phyloP scores from a whole-genome alignment of 2,797 vertebrate species.

The Megaceryle alcyon region DNA sequence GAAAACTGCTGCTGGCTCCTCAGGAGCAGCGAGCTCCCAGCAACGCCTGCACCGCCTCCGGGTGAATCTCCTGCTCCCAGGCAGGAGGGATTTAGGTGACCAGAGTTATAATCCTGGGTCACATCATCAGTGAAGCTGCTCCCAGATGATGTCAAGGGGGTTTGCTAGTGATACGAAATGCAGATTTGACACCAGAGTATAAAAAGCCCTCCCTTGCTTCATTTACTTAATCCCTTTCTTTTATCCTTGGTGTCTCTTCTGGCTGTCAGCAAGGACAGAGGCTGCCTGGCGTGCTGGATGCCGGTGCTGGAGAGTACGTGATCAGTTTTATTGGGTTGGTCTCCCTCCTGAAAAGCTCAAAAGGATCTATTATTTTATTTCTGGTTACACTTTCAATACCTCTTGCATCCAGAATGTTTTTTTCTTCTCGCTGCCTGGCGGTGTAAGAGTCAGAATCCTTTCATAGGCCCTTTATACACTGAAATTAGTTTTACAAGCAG shows the following conservation, averaged over 20 bases:
- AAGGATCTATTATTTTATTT: conserved; percentile 12
- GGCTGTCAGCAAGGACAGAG: background rate
- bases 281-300: background rate
- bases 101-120: background rate
- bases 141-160: background rate
- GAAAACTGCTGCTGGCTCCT: background rate
- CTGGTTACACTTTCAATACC: background rate
- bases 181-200: background rate
- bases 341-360: background rate
- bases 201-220: background rate
- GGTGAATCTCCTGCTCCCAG: background rate
- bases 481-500: conserved; percentile 27
- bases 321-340: background rate
- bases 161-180: background rate
- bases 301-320: background rate
- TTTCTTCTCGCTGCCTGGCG: background rate
- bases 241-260: background rate
- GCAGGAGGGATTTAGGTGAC: background rate
- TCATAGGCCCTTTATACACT: background rate
- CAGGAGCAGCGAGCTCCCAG: background rate
- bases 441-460: conserved; percentile 1
- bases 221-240: background rate
- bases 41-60: accelerated
- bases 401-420: background rate
- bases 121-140: background rate